A percentile compares a stretch with the other conserved stretches of the same genome.
These are phyloP conservation scores for Malaclemys terrapin DNA, from an alignment of 2,113 vertebrate species.

Conservation along the genomic window DNA sequence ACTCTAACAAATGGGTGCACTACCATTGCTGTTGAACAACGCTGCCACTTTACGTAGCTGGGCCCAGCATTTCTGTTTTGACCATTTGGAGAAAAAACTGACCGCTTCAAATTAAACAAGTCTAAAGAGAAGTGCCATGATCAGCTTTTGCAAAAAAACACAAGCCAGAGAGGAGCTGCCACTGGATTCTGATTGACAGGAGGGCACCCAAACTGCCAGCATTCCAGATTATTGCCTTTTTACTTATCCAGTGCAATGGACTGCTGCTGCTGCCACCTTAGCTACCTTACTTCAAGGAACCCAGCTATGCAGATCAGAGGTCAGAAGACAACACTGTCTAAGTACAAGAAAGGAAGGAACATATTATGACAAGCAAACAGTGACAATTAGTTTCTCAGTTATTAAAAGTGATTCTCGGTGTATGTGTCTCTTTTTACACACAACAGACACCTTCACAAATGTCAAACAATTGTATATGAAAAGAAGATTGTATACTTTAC, in stretches of 20 bases:
- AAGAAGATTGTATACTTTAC: conserved; percentile 71
- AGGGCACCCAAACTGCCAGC: not conserved
- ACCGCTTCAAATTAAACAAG: not conserved
- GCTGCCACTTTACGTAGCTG: not conserved
- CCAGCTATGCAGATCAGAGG: not conserved
- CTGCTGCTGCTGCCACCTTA: not conserved
- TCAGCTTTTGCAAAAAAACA: not conserved
- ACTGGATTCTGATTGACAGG: not conserved
- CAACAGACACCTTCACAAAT: not conserved
- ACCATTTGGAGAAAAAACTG: not conserved
- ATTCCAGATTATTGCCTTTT: not conserved
- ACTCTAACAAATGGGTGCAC: not conserved
- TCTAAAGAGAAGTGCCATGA: not conserved
- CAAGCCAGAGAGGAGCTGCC: not conserved
- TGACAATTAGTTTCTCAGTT: not conserved
- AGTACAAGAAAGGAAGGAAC: not conserved
- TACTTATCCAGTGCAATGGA: not conserved
- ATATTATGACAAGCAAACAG: not conserved
- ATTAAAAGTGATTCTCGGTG: not conserved
- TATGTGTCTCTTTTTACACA: not conserved
- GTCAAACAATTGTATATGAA: not conserved
- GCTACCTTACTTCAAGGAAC: not conserved
- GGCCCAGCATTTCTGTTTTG: not conserved
- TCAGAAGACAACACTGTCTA: not conserved
- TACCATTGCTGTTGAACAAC: not conserved